Percentiles rank a stretch among this genome's conserved stretches.
These are phyloP conservation scores for Zophobas morio DNA, from an alignment of 1,140 invertebrate species.

Conservation along the genomic window DNA sequence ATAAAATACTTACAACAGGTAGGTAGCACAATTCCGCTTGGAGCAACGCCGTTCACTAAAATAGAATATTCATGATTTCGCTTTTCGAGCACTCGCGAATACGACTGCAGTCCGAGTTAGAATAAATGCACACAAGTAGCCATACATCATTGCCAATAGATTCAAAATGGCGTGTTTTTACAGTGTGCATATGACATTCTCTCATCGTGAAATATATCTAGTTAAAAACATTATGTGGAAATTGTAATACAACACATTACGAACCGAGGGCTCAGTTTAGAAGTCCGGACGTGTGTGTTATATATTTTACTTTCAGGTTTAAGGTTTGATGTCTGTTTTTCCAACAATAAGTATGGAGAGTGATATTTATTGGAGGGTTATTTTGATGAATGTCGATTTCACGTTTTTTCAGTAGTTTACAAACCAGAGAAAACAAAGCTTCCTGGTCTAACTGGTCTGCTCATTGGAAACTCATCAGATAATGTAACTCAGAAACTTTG, in stretches of 20 bases:
- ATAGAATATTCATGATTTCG: conserved; percentile 22
- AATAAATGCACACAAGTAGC: conserved; percentile 33
- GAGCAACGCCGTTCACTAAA: background rate
- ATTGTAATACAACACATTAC: background rate
- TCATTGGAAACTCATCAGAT: too few relatives aligned
- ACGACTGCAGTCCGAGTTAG: background rate
- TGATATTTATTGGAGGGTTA: too few relatives aligned
- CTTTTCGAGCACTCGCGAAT: conserved; percentile 1
- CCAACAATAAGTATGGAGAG: too few relatives aligned
- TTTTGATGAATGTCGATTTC: too few relatives aligned
- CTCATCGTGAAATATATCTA: background rate
- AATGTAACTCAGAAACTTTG: too few relatives aligned
- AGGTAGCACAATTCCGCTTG: background rate
- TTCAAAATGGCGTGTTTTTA: conserved; percentile 31
- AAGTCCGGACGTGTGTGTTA: too few relatives aligned
- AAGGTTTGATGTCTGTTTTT: too few relatives aligned
- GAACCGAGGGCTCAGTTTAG: background rate
- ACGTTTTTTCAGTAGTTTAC: too few relatives aligned
- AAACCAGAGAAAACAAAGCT: too few relatives aligned
- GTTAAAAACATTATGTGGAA: background rate
- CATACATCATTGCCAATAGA: conserved; percentile 21
- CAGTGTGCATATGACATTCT: conserved; percentile 7
- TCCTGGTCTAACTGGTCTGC: too few relatives aligned
- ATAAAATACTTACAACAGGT: too few relatives aligned
- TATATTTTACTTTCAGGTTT: too few relatives aligned